A percentile compares a stretch with the other conserved stretches of the same genome.
These are phyloP conservation scores for Cataglyphis albicans DNA, from an alignment of 2,888 invertebrate species.

Conservation along the genomic window DNA sequence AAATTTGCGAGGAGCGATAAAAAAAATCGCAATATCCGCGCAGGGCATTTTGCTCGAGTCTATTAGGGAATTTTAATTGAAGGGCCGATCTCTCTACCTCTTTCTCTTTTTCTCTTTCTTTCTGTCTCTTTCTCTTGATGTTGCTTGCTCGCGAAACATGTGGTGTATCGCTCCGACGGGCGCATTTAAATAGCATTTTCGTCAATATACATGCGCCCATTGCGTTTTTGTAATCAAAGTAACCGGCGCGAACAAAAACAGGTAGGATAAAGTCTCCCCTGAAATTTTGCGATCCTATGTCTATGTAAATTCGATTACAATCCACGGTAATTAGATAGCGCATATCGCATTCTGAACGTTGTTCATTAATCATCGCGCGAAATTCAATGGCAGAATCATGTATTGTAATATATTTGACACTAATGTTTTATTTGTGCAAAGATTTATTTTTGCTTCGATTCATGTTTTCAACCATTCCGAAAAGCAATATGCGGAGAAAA, in stretches of 20 bases:
- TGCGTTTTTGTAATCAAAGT: constrained; percentile 52
- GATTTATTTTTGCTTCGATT: background rate
- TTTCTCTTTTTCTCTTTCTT: background rate
- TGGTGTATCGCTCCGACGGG: background rate
- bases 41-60: constrained; percentile 26
- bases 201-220: background rate
- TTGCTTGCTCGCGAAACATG: constrained; percentile 10
- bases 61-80: constrained; percentile 55
- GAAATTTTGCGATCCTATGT: constrained; percentile 27
- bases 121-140: constrained; percentile 1
- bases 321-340: constrained; percentile 44
- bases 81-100: background rate
- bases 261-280: constrained; percentile 1
- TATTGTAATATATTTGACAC: background rate
- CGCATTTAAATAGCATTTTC: constrained; percentile 51
- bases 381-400: constrained; percentile 21
- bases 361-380: constrained; percentile 43
- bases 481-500: background rate
- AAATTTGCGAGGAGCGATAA: constrained; percentile 45
- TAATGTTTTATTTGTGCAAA: background rate
- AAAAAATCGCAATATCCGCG: constrained; percentile 34
- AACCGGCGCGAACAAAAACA: constrained; percentile 25
- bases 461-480: background rate
- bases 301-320: constrained; percentile 45
- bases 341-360: constrained; percentile 40